Evolutionary conservation across 1,140 invertebrate species (phyloP).

Genomic region (Hylyphantes graminicola): DNA sequence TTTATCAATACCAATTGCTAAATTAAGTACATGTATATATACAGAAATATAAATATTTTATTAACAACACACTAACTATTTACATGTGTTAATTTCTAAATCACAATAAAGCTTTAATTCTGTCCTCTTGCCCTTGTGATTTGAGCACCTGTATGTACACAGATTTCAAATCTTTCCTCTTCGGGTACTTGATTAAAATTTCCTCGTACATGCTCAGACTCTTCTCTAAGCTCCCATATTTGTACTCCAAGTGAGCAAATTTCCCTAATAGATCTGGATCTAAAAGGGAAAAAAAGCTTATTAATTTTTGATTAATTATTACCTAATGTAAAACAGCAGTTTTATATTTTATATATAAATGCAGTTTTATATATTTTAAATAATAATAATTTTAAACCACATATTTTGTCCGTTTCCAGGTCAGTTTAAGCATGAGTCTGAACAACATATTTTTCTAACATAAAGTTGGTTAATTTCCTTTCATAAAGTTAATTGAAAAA

Average conservation of each 20-base stretch:
- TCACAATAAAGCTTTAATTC: constrained; percentile 17
- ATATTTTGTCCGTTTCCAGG: too few species aligned
- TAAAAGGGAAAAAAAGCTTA: background rate
- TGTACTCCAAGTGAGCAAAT: constrained; percentile 43
- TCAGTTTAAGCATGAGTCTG: too few species aligned
- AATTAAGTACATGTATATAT: background rate
- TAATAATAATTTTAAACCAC: too few species aligned
- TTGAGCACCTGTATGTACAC: constrained; percentile 24
- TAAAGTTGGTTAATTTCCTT: too few species aligned
- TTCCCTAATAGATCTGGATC: constrained; percentile 44
- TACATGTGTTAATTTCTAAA: background rate
- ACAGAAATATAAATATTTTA: background rate
- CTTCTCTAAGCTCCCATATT: constrained; percentile 41
- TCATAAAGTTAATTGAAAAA: too few species aligned
- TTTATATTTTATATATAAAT: too few species aligned
- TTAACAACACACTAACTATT: background rate
- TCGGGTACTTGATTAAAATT: constrained; percentile 46
- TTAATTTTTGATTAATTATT: too few species aligned
- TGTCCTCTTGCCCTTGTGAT: constrained; percentile 21
- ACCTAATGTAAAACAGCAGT: too few species aligned
- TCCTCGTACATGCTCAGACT: constrained; percentile 45
- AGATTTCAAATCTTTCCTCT: constrained; percentile 40
- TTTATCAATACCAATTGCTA: background rate
- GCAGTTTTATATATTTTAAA: too few species aligned
- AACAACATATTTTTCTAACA: too few species aligned